Percentiles rank a stretch among this genome's conserved stretches.
phyloP scores from a whole-genome alignment of 2,888 invertebrate species.

The Atherix ibis region DNA sequence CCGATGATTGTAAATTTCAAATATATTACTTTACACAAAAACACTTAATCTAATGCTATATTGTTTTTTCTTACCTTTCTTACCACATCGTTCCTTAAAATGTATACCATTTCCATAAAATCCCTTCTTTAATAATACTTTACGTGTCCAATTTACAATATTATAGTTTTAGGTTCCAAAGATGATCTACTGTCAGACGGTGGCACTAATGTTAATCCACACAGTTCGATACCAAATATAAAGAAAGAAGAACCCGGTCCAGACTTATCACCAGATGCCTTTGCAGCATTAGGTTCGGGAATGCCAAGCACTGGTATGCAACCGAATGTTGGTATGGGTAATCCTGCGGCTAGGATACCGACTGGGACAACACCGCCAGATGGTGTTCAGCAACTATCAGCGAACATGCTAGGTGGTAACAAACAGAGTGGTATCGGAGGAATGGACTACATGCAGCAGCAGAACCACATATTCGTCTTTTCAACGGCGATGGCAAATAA shows the following conservation, averaged over 20 bases:
- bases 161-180: constrained; percentile 7
- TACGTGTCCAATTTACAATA: too few species aligned
- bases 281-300: constrained; percentile 8
- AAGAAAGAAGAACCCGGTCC: constrained; percentile 11
- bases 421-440: constrained; percentile 10
- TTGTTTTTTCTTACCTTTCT: neutral
- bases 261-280: constrained; percentile 8
- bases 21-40: neutral
- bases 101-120: too few species aligned
- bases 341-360: constrained; percentile 11
- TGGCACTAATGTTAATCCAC: constrained; percentile 3
- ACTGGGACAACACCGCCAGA: constrained; percentile 6
- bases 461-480: constrained; percentile 96
- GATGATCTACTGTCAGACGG: constrained; percentile 8
- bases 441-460: constrained; percentile 73
- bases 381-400: constrained; percentile 2
- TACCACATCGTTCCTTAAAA: neutral
- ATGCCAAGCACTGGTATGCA: constrained; percentile 3
- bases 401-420: constrained; percentile 7
- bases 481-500: constrained; percentile 87
- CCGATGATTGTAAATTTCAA: constrained; percentile 10
- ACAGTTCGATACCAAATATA: constrained; percentile 7
- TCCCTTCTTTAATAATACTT: too few species aligned
- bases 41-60: neutral
- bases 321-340: constrained; percentile 1